Conservation (phyloP, 2,113 vertebrate genomes). For the Mobula birostris region DNA sequence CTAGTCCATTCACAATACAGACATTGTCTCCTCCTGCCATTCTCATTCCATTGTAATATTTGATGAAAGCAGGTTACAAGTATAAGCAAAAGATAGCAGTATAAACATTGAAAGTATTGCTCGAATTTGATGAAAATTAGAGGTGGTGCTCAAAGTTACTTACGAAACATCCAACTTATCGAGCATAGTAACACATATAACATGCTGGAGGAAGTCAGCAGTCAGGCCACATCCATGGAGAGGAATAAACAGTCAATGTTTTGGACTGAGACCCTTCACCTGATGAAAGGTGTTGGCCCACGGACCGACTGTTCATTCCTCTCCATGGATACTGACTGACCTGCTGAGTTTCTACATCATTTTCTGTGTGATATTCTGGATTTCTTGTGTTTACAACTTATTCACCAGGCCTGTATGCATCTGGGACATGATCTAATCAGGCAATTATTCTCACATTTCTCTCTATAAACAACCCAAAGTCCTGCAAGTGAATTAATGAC, state of each 20-base stretch:
- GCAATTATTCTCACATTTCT: constrained; percentile 55
- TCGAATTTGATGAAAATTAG: not conserved
- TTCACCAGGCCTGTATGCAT: constrained; percentile 43
- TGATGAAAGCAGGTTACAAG: not conserved
- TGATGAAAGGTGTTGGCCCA: too few species aligned
- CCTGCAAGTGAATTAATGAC: constrained; percentile 50
- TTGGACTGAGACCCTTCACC: too few species aligned
- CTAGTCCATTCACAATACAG: not conserved
- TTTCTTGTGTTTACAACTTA: not conserved
- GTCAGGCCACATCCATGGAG: too few species aligned
- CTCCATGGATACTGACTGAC: too few species aligned
- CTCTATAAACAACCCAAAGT: constrained; percentile 53
- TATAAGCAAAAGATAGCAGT: not conserved
- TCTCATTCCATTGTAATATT: not conserved
- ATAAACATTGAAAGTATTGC: not conserved
- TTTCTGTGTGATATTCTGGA: too few species aligned
- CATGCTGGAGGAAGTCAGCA: too few species aligned
- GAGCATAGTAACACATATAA: too few species aligned
- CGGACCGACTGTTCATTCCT: too few species aligned
- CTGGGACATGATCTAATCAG: constrained; percentile 54
- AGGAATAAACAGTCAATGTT: too few species aligned
- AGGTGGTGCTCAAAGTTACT: not conserved
- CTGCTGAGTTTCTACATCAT: too few species aligned
- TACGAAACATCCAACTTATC: not conserved
- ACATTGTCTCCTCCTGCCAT: not conserved